Conservation (phyloP, 2,113 vertebrate genomes). For the Oncorhynchus masou region DNA sequence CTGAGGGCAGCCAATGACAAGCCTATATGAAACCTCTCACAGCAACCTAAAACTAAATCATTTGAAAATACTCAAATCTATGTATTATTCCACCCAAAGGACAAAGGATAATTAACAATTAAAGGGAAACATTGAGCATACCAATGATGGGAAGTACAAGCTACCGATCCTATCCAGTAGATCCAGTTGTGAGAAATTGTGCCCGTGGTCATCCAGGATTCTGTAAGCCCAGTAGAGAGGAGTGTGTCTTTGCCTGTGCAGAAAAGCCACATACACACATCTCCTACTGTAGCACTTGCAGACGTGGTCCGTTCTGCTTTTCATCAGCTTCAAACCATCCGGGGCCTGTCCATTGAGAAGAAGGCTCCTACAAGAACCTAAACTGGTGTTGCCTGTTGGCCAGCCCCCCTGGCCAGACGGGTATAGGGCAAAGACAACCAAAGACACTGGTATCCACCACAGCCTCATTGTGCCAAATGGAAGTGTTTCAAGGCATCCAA, state of each 20-base stretch:
- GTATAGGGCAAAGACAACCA: conserved; percentile 40
- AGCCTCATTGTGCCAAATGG: conserved; percentile 40
- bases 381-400: conserved; percentile 22
- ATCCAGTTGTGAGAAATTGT: conserved; percentile 13
- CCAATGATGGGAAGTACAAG: conserved; percentile 31
- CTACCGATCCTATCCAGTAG: conserved; percentile 10
- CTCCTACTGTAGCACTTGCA: conserved; percentile 3
- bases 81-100: background rate
- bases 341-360: background rate
- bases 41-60: too few relatives aligned
- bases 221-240: conserved; percentile 8
- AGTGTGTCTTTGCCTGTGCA: conserved; percentile 11
- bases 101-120: background rate
- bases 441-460: conserved; percentile 46
- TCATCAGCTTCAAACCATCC: background rate
- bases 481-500: conserved; percentile 1
- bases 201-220: background rate
- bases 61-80: background rate
- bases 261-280: conserved; percentile 21
- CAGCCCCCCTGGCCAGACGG: conserved; percentile 15
- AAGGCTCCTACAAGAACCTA: conserved; percentile 18
- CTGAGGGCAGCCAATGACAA: background rate
- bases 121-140: conserved; percentile 24
- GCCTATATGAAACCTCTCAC: background rate
- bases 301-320: background rate